phyloP scores from a whole-genome alignment of 2,113 vertebrate genomes.

The rabbit (Oryctolagus cuniculus) region DNA sequence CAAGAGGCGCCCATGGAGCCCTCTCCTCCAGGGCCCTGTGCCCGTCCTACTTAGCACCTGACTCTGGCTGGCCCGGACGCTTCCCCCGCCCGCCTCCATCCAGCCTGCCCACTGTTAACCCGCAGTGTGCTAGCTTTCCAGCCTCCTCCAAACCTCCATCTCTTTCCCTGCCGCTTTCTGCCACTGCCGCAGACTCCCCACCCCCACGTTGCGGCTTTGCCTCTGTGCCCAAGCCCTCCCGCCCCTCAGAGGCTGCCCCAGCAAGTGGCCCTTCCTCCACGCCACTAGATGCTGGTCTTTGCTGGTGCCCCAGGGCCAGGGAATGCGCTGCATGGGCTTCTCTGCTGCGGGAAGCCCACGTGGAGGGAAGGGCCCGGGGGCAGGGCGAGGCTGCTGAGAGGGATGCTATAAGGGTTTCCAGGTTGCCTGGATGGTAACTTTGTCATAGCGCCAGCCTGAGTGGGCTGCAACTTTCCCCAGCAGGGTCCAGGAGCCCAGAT shows the following conservation, averaged over 20 bases:
- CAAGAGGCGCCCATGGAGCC: background rate
- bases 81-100: conserved; percentile 62
- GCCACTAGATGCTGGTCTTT: background rate
- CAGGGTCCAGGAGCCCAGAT: too few species aligned
- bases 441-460: too few species aligned
- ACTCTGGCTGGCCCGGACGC: conserved; percentile 65
- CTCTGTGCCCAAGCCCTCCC: background rate
- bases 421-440: too few species aligned
- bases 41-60: conserved; percentile 62
- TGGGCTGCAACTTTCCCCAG: too few species aligned
- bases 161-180: conserved; percentile 40
- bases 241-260: background rate
- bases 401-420: too few species aligned
- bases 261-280: background rate
- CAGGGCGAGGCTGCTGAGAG: too few species aligned
- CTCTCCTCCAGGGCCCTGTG: background rate
- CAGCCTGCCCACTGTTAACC: conserved; percentile 48
- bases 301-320: background rate
- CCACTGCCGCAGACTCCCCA: conserved; percentile 16
- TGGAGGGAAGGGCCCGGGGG: too few species aligned
- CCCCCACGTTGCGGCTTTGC: background rate
- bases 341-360: too few species aligned
- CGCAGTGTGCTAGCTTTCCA: conserved; percentile 53
- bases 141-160: conserved; percentile 54
- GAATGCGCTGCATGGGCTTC: too few species aligned